These are phyloP conservation scores for Meles meles DNA, from an alignment of 2,113 vertebrate genomes.

Conservation along the genomic window DNA sequence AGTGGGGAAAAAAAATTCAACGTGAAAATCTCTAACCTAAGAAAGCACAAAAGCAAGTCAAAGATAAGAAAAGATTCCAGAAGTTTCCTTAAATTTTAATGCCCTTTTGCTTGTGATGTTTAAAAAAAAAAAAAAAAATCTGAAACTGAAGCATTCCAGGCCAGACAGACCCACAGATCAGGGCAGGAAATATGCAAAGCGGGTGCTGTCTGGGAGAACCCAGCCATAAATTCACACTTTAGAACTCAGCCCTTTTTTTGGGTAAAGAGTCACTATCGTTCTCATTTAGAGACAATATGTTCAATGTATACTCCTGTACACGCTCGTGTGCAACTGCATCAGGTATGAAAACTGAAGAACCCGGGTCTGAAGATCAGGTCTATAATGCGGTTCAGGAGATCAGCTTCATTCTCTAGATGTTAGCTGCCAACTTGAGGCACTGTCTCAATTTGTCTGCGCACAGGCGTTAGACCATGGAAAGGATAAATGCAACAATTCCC, in stretches of 20 bases:
- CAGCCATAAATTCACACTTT: not conserved
- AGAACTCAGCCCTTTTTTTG: not conserved
- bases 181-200: not conserved
- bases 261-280: not conserved
- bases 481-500: not conserved
- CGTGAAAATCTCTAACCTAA: not conserved
- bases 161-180: not conserved
- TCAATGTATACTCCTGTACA: not conserved
- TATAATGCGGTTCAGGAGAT: rapidly evolving
- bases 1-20: not conserved
- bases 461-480: not conserved
- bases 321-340: not conserved
- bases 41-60: not conserved
- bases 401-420: not conserved
- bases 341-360: not conserved
- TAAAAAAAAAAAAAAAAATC: too few species aligned
- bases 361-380: not conserved
- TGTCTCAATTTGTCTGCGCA: not conserved
- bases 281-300: not conserved
- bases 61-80: not conserved
- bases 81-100: not conserved
- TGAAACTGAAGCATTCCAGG: not conserved
- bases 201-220: not conserved
- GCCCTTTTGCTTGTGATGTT: not conserved
- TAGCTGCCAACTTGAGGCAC: not conserved